Evolutionary conservation across 2,888 invertebrate species (phyloP).

Genomic region (Drosophila kambysellisi): DNA sequence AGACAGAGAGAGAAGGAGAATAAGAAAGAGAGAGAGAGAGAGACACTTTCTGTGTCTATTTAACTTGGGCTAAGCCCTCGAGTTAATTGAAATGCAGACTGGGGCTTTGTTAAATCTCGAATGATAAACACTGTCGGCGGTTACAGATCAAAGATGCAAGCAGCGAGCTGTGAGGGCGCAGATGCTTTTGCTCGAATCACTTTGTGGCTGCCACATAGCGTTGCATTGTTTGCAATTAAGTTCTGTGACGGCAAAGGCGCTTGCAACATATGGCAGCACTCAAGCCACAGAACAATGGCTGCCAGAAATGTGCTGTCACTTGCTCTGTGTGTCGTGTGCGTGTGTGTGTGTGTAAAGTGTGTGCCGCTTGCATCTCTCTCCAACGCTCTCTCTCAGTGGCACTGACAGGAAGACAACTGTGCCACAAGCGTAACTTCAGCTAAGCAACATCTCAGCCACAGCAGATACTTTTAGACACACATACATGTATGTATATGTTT

Average conservation of each 20-base stretch:
- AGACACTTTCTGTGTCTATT: constrained; percentile 31
- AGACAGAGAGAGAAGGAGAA: background rate
- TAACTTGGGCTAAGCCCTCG: constrained; percentile 56
- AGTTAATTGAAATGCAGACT: constrained; percentile 70
- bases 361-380: background rate
- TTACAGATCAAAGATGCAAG: constrained; percentile 36
- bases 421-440: constrained; percentile 24
- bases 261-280: constrained; percentile 66
- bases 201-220: constrained; percentile 42
- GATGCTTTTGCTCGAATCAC: constrained; percentile 42
- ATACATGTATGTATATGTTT: background rate
- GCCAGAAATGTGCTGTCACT: constrained; percentile 61
- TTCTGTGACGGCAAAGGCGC: constrained; percentile 59
- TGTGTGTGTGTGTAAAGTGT: background rate
- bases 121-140: constrained; percentile 47
- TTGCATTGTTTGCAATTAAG: constrained; percentile 72
- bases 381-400: background rate
- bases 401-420: constrained; percentile 21
- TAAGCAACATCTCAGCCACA: constrained; percentile 6
- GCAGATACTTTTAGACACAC: constrained; percentile 9
- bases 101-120: constrained; percentile 57
- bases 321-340: constrained; percentile 15
- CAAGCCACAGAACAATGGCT: constrained; percentile 70
- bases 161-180: background rate
- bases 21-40: background rate